Base-by-base conservation (phyloP, 2,888 invertebrate species). In the Tholera decimalis region DNA sequence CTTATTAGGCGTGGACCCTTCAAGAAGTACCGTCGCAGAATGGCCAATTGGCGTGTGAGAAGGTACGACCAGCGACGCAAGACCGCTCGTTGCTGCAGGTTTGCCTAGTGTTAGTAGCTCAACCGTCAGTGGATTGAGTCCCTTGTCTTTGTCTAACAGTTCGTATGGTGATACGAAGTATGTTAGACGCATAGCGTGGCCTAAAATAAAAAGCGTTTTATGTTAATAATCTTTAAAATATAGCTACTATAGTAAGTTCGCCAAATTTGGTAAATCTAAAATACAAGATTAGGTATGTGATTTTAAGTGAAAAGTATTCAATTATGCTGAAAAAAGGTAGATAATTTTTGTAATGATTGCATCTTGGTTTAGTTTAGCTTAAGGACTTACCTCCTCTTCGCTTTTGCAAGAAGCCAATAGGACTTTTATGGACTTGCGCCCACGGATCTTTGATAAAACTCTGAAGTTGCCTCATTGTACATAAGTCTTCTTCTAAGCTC, bases 101-200 rank as follows among this genome's bases (percentile, higher is more conserved):
- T 92, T 93, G 47, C 96, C 96, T 44, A 95, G 87, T 30, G 96
- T 96, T 39, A 98, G 96, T n/a, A 97, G 93, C 84, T 98, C 98
- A 18, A 97, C 96, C 49, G 97, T 97, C 67, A 99, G 95, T 11
- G 97, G 97, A 83, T 97, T 97, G 44, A 98, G 96, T 7, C 97
- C 96, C 82, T 97, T 97, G 69, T 97, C 97, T 82, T 97, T 96
- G 88, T 98, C 98, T 82, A 99, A 95, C 53, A 99, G 95, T 89
- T 99, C 99, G 87, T 99, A 99, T 0, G 99, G 99, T 0, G 98
- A 98, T 5, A 99, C 98, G 90, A 99, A 99, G 91, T 99, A 99
- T 0, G 98, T 99, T 30, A 99, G 94, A 85, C 98, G 98, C 98
- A 99, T 98, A 0, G 99, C 98, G 88, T 99, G 98, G 65, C 98